Evolutionary conservation across 2,797 vertebrate genomes (phyloP), one percentile per base, ranked within the genome.

Genomic region (Peromyscus melanophrys): DNA sequence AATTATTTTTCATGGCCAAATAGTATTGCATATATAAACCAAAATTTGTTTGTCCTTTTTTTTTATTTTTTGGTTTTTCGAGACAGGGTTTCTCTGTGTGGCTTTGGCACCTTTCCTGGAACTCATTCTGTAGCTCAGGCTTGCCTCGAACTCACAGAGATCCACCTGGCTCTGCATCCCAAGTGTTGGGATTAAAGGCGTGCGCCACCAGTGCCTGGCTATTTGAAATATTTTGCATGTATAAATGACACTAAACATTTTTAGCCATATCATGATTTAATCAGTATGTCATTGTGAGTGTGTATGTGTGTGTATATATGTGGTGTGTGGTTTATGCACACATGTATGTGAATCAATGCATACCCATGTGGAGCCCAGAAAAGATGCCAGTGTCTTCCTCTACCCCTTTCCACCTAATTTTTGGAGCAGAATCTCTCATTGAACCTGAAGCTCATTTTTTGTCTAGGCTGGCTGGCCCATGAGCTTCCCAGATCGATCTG

Each of bases 191-290:
- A 55, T 55, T 55, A 55, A 55, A 55, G 55, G 55, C 55, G 14
- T 55, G 4, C 3, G 0, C 16, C 4, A 17, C 55, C 55, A 17
- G 14, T 14, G 2, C 55, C 55, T 17, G 55, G 55, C 55, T 87
- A n/a, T 57, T 65, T 75, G n/a, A 92, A 59, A 43, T 75, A 46
- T 88, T 75, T 92, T 89, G 16, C 19, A 76, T 88, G 87, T 27
- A 19, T 75, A 82, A 57, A 40, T 46, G 63, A 2, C 19, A 27
- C 40, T 40, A 69, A 46, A 76, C 34, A 65, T 82, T 46, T 88
- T 87, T 95, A 49, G 14, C 55, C 57, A 73, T 29, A 80, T 65
- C 29, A 55, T 80, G n/a, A 78, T 73, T 95, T 92, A 46, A 63
- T 73, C 63, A 63, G 55, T n/a, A 55, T 67, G 9, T 81, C 43